These are phyloP conservation scores for Eurytoma californica DNA, from an alignment of 2,888 invertebrate species.

Conservation along the genomic window DNA sequence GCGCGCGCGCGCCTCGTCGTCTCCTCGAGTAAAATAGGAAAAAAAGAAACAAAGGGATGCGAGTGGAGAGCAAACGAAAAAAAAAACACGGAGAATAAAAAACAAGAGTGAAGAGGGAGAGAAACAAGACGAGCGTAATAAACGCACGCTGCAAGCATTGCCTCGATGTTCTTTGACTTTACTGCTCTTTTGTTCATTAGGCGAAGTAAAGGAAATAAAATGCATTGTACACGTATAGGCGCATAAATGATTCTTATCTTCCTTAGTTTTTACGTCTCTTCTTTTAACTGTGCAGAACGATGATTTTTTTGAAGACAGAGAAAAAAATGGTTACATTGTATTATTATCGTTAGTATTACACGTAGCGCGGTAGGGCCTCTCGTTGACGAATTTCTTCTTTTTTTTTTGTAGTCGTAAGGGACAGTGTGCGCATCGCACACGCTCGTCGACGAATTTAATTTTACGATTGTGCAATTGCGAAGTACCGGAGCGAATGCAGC, in stretches of 20 bases:
- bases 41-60: too few species aligned
- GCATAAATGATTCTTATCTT: constrained; percentile 33
- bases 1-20: too few species aligned
- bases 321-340: constrained; percentile 34
- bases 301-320: neutral
- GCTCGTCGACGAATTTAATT: constrained; percentile 35
- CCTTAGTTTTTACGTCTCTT: constrained; percentile 29
- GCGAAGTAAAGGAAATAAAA: constrained; percentile 15
- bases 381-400: constrained; percentile 37
- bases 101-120: constrained; percentile 1
- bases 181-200: constrained; percentile 25
- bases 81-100: neutral
- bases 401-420: constrained; percentile 23
- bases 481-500: too few species aligned
- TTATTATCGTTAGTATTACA: constrained; percentile 50
- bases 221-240: constrained; percentile 45
- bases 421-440: constrained; percentile 22
- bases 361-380: constrained; percentile 46
- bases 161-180: too few species aligned
- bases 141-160: too few species aligned
- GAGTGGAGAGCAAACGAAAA: too few species aligned
- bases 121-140: constrained; percentile 3
- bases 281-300: constrained; percentile 12
- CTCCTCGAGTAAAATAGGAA: too few species aligned
- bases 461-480: constrained; percentile 22